Percentiles rank a stretch among this genome's conserved stretches.
Evolutionary conservation across 2,888 invertebrate species (phyloP).

Genomic region (Drosophila buzzatii): DNA sequence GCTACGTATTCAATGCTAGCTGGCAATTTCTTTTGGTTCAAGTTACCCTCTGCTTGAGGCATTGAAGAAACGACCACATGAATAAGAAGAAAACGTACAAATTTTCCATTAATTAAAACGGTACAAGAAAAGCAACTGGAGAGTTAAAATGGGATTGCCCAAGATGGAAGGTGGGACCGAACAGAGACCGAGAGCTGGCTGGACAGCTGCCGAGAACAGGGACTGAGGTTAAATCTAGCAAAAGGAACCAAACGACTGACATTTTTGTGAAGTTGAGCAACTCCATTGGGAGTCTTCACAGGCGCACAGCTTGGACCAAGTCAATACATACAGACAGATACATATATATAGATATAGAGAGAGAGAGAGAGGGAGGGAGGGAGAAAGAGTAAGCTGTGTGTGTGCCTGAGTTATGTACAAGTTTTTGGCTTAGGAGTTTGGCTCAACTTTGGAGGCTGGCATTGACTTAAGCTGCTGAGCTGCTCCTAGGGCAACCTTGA

Average conservation of each 20-base stretch:
- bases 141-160: conserved; percentile 10
- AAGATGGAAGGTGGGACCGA: background rate
- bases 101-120: conserved; percentile 78
- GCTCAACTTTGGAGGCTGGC: conserved; percentile 40
- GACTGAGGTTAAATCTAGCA: conserved; percentile 33
- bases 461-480: conserved; percentile 50
- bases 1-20: conserved; percentile 34
- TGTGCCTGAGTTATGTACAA: conserved; percentile 21
- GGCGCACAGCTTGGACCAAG: conserved; percentile 18
- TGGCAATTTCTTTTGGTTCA: conserved; percentile 55
- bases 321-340: conserved; percentile 3
- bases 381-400: background rate
- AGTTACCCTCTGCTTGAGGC: conserved; percentile 57
- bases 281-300: conserved; percentile 71
- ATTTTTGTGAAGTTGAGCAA: conserved; percentile 74
- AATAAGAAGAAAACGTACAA: conserved; percentile 72
- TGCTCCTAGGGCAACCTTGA: conserved; percentile 66
- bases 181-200: conserved; percentile 5
- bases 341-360: background rate
- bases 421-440: conserved; percentile 40
- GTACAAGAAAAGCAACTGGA: conserved; percentile 64
- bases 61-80: conserved; percentile 69
- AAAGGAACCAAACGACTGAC: conserved; percentile 43
- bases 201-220: conserved; percentile 7
- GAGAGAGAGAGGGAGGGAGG: background rate